Conservation (phyloP, 1,140 invertebrate species). For the Coptotermes formosanus region DNA sequence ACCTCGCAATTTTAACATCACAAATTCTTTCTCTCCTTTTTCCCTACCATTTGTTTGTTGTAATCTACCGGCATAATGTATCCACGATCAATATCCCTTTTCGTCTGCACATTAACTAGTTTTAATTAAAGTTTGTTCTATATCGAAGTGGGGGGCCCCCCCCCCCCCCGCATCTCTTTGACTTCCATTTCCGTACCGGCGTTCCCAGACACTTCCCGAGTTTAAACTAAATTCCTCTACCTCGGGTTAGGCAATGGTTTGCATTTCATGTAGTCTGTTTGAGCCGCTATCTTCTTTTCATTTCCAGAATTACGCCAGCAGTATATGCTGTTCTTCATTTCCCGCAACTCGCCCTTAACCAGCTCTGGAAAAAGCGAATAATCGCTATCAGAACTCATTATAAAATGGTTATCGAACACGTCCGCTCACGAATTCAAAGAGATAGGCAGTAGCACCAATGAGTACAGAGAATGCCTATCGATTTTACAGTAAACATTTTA, state of each 20-base stretch:
- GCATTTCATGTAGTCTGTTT: neutral
- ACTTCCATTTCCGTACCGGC: neutral
- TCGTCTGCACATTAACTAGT: neutral
- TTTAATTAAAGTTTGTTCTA: constrained; percentile 18
- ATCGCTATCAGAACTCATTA: neutral
- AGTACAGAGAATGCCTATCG: neutral
- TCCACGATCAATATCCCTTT: neutral
- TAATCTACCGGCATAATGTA: constrained; percentile 1
- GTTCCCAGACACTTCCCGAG: neutral
- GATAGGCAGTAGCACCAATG: neutral
- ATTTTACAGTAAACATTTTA: neutral
- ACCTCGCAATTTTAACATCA: neutral
- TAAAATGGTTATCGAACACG: neutral
- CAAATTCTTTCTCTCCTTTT: neutral
- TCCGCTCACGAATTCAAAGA: constrained; percentile 5
- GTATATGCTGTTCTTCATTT: neutral
- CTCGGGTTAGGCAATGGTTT: neutral
- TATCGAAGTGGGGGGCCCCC: neutral
- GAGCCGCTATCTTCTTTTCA: neutral
- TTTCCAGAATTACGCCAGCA: neutral
- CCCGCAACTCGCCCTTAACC: neutral
- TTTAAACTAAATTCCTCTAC: constrained; percentile 1
- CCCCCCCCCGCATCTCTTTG: neutral
- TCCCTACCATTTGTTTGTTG: neutral
- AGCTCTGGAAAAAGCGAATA: neutral